A percentile compares a stretch with the other conserved stretches of the same genome.
phyloP scores from a whole-genome alignment of 2,113 vertebrate genomes.

The Candoia aspera region DNA sequence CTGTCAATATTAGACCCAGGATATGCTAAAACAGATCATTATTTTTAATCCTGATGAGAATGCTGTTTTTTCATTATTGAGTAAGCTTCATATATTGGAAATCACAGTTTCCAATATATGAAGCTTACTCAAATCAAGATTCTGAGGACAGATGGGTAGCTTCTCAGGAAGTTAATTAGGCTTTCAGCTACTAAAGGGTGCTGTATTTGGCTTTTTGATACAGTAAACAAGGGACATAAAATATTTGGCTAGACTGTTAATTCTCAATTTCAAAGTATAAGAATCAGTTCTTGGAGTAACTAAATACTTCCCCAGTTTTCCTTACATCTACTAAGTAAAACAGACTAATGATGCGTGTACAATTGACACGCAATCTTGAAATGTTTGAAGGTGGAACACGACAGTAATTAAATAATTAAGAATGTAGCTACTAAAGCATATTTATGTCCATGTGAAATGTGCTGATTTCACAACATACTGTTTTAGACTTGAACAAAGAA shows the following conservation, averaged over 20 bases:
- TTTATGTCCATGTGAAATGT: not conserved
- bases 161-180: not conserved
- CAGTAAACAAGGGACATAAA: not conserved
- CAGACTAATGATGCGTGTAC: not conserved
- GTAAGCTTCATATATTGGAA: not conserved
- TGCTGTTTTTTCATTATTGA: not conserved
- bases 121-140: too few relatives aligned
- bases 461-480: not conserved
- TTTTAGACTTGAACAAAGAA: not conserved
- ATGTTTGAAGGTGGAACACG: not conserved
- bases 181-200: not conserved
- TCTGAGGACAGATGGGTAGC: not conserved
- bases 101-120: too few relatives aligned
- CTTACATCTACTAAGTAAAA: not conserved
- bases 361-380: not conserved
- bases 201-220: not conserved
- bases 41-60: not conserved
- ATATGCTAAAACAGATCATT: not conserved
- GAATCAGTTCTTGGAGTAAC: not conserved
- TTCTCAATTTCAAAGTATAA: not conserved
- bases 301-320: not conserved
- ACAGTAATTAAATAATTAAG: not conserved
- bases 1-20: not conserved
- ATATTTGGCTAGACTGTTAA: not conserved
- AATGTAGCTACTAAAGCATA: not conserved